phyloP scores from a whole-genome alignment of 2,797 vertebrate genomes.

The Sphaeramia orbicularis region DNA sequence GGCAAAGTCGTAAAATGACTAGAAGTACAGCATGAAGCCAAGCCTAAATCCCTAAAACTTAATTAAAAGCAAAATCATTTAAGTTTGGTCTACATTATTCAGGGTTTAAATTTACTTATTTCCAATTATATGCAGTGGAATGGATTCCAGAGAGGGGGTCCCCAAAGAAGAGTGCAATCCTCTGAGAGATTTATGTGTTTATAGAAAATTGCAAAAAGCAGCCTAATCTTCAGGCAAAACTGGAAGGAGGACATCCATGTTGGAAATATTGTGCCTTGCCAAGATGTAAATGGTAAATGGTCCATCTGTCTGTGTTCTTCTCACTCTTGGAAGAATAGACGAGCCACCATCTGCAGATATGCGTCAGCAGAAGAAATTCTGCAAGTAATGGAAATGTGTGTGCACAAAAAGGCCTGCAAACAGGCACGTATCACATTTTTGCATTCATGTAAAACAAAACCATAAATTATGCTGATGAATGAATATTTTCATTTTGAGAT shows the following conservation, averaged over 20 bases:
- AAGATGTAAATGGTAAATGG: conserved; percentile 78
- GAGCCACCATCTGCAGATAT: conserved; percentile 72
- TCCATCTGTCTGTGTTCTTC: conserved; percentile 75
- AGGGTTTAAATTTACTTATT: conserved; percentile 55
- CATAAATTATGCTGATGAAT: not conserved
- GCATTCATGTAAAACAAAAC: not conserved
- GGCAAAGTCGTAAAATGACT: conserved; percentile 39
- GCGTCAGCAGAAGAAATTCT: conserved; percentile 42
- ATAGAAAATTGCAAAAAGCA: conserved; percentile 60
- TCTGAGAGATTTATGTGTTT: conserved; percentile 63
- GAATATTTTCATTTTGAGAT: no score
- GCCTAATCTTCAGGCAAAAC: conserved; percentile 59
- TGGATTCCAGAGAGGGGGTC: conserved; percentile 48
- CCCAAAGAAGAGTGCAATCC: conserved; percentile 46
- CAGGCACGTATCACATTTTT: not conserved
- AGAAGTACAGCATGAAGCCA: conserved; percentile 35
- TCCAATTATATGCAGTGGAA: conserved; percentile 58
- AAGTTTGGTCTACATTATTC: conserved; percentile 53
- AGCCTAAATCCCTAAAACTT: conserved; percentile 47
- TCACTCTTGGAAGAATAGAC: conserved; percentile 47
- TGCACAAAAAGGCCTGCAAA: conserved; percentile 19
- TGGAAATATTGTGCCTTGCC: conserved; percentile 68
- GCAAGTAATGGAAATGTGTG: conserved; percentile 18
- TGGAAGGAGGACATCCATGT: conserved; percentile 54
- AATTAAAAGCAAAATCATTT: conserved; percentile 62